phyloP scores from a whole-genome alignment of 2,113 vertebrate genomes.

The Hippolais icterina region DNA sequence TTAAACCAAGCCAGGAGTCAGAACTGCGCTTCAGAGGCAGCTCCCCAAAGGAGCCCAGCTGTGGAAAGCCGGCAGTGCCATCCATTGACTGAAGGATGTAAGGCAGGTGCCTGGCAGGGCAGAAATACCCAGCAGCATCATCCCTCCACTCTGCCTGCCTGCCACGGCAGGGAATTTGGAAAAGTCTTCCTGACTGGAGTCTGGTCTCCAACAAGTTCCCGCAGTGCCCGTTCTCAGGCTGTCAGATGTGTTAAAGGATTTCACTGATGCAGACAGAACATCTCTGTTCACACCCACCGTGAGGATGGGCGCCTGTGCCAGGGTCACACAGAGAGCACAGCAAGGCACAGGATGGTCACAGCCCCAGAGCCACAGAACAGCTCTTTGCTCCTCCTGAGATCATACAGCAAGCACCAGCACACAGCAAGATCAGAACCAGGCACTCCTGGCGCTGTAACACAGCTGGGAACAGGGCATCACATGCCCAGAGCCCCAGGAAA shows the following conservation, averaged over 20 bases:
- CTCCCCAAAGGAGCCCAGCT: background rate
- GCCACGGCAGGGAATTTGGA: background rate
- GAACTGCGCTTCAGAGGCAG: background rate
- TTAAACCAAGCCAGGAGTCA: background rate
- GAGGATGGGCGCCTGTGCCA: background rate
- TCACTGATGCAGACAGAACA: background rate
- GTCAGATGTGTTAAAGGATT: background rate
- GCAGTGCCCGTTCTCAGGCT: background rate
- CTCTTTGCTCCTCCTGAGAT: background rate
- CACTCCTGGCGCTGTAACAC: background rate
- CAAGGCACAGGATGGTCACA: background rate
- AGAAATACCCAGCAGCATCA: background rate
- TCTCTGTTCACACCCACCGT: rapidly evolving
- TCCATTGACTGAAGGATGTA: constrained; percentile 44
- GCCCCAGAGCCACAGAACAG: background rate
- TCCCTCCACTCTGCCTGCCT: background rate
- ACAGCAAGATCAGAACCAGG: background rate
- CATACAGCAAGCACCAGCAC: background rate
- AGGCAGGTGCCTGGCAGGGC: background rate
- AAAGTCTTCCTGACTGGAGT: background rate
- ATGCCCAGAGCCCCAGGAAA: background rate
- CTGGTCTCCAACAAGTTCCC: background rate
- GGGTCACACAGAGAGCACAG: background rate
- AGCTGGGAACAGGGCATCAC: background rate
- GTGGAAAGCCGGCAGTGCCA: constrained; percentile 55